Evolutionary conservation across 2,888 invertebrate species (phyloP).

Genomic region (Athalia circularis): DNA sequence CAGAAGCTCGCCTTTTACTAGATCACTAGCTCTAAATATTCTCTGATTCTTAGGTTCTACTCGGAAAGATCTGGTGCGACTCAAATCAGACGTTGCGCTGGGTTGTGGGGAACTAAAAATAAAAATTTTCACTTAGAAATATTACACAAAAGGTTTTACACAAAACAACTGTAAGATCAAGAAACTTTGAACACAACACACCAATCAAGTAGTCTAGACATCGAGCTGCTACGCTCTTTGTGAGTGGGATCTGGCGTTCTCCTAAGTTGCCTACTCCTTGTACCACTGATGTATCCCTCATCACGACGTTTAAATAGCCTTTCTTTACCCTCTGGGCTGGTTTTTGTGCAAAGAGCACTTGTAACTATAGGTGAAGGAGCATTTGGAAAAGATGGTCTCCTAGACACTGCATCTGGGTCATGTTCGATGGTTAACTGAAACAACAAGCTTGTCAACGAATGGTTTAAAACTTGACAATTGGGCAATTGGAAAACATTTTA

Average conservation of each 20-base stretch:
- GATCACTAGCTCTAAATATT: conserved; percentile 93
- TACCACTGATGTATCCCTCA: conserved; percentile 79
- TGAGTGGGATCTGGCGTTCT: conserved; percentile 79
- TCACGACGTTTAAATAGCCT: conserved; percentile 77
- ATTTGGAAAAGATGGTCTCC: conserved; percentile 75
- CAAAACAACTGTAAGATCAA: conserved; percentile 24
- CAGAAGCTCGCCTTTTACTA: conserved; percentile 91
- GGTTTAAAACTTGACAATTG: background rate
- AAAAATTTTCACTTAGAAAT: conserved; percentile 23
- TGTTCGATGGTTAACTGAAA: conserved; percentile 90
- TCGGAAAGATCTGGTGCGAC: conserved; percentile 92
- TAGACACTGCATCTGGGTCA: conserved; percentile 85
- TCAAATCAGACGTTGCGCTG: conserved; percentile 81
- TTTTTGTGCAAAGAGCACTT: conserved; percentile 70
- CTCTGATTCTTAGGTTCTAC: conserved; percentile 82
- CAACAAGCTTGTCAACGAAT: conserved; percentile 25
- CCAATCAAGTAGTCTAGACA: conserved; percentile 89
- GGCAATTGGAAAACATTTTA: background rate
- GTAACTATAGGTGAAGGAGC: conserved; percentile 72
- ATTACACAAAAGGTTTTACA: background rate
- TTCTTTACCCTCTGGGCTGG: conserved; percentile 74
- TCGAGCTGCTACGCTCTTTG: conserved; percentile 90
- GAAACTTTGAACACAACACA: conserved; percentile 67
- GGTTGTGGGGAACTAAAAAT: conserved; percentile 69
- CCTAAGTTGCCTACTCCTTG: conserved; percentile 79